Base-by-base conservation (phyloP, 2,113 vertebrate species). In the Chitala chitala region DNA sequence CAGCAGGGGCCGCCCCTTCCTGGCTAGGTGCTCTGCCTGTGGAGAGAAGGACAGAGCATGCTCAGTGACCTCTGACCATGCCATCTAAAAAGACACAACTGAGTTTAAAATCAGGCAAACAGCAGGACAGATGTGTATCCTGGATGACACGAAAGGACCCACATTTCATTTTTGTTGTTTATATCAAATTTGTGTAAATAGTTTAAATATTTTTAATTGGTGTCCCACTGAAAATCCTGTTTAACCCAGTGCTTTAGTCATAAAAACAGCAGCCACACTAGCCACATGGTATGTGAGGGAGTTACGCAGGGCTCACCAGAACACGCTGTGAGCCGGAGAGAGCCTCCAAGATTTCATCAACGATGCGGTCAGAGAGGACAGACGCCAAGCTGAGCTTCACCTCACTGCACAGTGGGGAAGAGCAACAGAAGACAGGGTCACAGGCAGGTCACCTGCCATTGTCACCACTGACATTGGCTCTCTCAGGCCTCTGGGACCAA, bases 311-410 rank as follows among this genome's bases (percentile, higher is more conserved):
- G 5, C 93, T 93, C 84, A 98, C 96, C 92, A 99, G 86, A 71
- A 89, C 90, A 71, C 91, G 92, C 71, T 98, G 95, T 69, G 94
- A 94, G 31, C 83, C 82, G 29, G 95, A 98, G 55, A 98, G 92
- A 4, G 94, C 90, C 77, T 98, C 96, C 81, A 99, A 82, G 79
- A 98, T 95, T 84, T 98, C 96, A 76, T 99, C 96, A 24, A 99
- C 96, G 12, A 99, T 91, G n/a, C 93, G 94, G 79, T 99, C 96
- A 0, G 96, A 98, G 72, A 99, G 91, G 81, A 98, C 97, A 71
- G 96, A 98, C n/a, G 96, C 96, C 69, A 97, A 89, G 48, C 94
- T 95, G 83, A 99, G 84, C 86, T 98, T 98, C 75, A 98, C 94
- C 86, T 99, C 96, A 80, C 95, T 96, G 70, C 22, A 78, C 29